Evolutionary conservation across 2,797 vertebrate species (phyloP), one percentile per base, ranked within the genome.

Genomic region (Emys orbicularis): DNA sequence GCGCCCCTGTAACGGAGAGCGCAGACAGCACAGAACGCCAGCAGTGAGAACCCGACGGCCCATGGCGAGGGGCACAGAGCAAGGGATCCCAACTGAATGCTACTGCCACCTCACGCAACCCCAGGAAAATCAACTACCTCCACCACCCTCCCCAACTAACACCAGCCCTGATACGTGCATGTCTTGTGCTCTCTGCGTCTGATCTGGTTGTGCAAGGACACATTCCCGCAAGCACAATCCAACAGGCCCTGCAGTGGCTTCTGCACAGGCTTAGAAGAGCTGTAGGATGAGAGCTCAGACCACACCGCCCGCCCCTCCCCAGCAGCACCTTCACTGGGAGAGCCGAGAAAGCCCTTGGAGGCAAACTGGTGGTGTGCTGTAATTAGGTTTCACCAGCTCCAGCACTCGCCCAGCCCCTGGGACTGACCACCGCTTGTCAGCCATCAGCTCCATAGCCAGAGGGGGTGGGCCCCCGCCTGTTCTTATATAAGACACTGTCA

Each of bases 321-420:
- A 12, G 23, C 91, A 79, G 27, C 72, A 65, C 79, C 77, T 37
- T 74, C 0, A 1, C 74, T 12, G 0, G 57, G 16, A 21, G 37
- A 89, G 81, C 68, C 5, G 0, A 53, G 21, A 18, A 41, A 91
- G 77, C 77, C 81, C 87, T 83, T 57, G 15, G 53, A 84, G 79
- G 19, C n/a, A 7, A 3, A 9, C 18, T 1, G 7, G 52, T 23
- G 65, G 59, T 10, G 25, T 29, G 53, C 29, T 87, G 81, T 8
- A 37, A 76, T 41, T 11, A 90, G 59, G 41, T 50, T n/a, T 56
- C 34, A 82, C 56, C 81, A 19, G 72, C 65, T 2, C 2, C n/a
- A n/a, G 12, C 61, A 23, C 29, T 25, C 57, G 10, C 12, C 53
- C 34, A 0, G 52, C 23, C 0, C 44, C 72, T 49, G 25, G n/a